Evolutionary conservation across 1,140 invertebrate genomes (phyloP), one percentile per base, ranked within the genome.

Genomic region (Bombus affinis): DNA sequence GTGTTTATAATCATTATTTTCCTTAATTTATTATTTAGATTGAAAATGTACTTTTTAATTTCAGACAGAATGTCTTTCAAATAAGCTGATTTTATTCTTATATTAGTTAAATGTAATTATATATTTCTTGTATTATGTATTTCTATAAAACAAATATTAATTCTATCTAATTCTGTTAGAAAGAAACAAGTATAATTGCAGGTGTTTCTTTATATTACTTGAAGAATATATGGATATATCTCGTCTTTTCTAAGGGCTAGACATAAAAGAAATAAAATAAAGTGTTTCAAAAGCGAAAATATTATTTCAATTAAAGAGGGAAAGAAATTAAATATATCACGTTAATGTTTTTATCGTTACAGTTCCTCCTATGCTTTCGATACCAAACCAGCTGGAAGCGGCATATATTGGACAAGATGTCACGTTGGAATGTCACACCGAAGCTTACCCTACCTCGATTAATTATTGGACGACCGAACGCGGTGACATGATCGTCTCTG

Each of bases 341-440:
- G 18, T 53, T 18, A 15, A 25, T n/a, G 39, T 35, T 76, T 74
- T 78, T 44, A 72, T 35, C 83, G 28, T 83, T 86, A 57, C 93
- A 98, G 98, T 98, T 96, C 97, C 97, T n/a, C 97, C 98, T 59
- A 98, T 98, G 97, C 95, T 98, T 89, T 97, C 97, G 68, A 98
- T 98, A 93, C 97, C 97, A 68, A 98, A 98, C 95, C 97, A 98
- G 94, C 95, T 98, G 92, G 97, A 98, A 94, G 97, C 97, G 39
- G 97, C 97, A 80, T 97, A 98, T 92, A 94, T 98, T 77, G 97
- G 97, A 22, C 97, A 98, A 94, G 97, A 98, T 94, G 97, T 98
- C 12, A 96, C 96, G 25, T 94, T 98, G 37, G 97, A 98, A 94
- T 98, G 98, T 94, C 97, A 98, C 92, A 98, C 98, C 0, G 98